Base-by-base conservation (phyloP, 2,888 invertebrate species). In the Cryptocheilus praepositus region DNA sequence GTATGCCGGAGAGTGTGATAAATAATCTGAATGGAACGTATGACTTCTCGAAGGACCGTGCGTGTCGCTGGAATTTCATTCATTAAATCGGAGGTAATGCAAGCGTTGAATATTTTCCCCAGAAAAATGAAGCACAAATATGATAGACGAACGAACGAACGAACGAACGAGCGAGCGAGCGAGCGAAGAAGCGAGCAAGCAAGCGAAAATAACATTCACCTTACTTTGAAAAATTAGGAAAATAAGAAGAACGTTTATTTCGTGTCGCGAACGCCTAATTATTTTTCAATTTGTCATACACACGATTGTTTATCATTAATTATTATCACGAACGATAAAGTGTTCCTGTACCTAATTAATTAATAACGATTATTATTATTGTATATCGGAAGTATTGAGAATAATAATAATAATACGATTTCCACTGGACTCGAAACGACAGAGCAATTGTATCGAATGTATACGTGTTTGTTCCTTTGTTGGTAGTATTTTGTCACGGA, bases 301-400 rank as follows among this genome's bases (percentile, higher is more conserved):
- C 79, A 36, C 36, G 80, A 81, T 81, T 84, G 66, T 83, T 83
- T 78, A 86, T 81, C 75, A 82, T 84, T 79, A 76, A 79, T 82
- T 79, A 81, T 83, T 84, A 84, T 85, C 81, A 84, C 82, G 84
- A 85, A 84, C 80, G 81, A 84, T 83, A 81, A 86, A 87, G 86
- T 87, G 87, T 88, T 88, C 86, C 87, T 87, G 87, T 88, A 88
- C 84, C 86, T 88, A 85, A 86, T 86, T 85, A 85, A 86, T 86
- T 82, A 78, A 80, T 81, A 72, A 36, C 36, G 36, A 36, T 36
- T 36, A 80, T 85, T 81, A 85, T 84, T 84, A 85, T 85, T 86
- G 84, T 86, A 85, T 83, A 85, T 84, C 81, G 75, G 83, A 86
- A 85, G 82, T 82, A 85, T 84, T 85, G 84, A 85, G 76, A 84